phyloP scores from a whole-genome alignment of 2,797 vertebrate genomes.

The Momotus momota region DNA sequence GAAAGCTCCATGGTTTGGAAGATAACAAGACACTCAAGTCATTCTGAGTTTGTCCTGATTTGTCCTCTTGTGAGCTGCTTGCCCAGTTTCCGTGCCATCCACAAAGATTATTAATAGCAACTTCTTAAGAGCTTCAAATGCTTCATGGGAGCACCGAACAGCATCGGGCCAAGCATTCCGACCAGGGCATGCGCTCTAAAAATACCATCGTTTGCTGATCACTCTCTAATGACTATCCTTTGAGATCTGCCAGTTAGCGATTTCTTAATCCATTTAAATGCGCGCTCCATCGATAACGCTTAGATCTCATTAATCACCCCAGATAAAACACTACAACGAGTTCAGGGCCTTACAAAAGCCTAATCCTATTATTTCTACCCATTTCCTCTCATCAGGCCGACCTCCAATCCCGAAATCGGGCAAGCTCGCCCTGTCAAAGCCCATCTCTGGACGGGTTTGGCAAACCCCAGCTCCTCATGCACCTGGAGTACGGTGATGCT shows the following conservation, averaged over 20 bases:
- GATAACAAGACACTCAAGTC: not conserved
- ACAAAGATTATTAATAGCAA: not conserved
- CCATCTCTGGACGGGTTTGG: fast-evolving
- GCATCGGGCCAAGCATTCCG: not conserved
- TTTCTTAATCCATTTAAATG: constrained; percentile 52
- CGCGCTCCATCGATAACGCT: constrained; percentile 24
- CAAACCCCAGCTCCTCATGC: fast-evolving
- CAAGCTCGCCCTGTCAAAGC: not conserved
- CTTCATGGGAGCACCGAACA: not conserved
- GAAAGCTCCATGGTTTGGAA: fast-evolving
- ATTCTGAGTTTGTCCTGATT: not conserved
- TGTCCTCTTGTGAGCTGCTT: not conserved
- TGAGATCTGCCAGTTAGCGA: constrained; percentile 49
- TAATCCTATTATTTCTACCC: not conserved
- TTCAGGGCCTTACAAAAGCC: not conserved
- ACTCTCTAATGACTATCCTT: constrained; percentile 22
- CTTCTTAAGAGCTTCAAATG: not conserved
- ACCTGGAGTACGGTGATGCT: fast-evolving
- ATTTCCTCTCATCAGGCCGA: not conserved
- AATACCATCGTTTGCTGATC: not conserved
- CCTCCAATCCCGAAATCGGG: fast-evolving
- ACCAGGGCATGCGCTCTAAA: not conserved
- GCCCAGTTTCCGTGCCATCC: not conserved
- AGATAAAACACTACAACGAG: not conserved
- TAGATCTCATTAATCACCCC: constrained; percentile 25